phyloP scores from a whole-genome alignment of 2,113 vertebrate genomes.

The Balaenoptera acutorostrata region DNA sequence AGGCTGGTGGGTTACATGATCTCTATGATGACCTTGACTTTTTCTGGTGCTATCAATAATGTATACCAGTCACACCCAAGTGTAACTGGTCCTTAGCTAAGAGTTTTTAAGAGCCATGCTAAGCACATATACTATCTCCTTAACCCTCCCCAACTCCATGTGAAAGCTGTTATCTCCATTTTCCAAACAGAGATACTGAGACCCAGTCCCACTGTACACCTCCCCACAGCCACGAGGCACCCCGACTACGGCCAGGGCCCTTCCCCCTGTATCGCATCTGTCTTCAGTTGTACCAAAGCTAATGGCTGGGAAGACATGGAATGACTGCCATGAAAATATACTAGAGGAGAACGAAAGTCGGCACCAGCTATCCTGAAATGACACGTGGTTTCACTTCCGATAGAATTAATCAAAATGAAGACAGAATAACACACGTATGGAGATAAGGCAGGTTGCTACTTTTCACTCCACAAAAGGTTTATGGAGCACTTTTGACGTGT shows the following conservation, averaged over 20 bases:
- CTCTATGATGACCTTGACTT: background rate
- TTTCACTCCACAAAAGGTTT: background rate
- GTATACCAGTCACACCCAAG: background rate
- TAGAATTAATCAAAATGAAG: background rate
- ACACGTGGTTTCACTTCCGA: background rate
- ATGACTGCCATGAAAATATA: background rate
- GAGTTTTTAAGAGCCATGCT: background rate
- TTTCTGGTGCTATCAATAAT: background rate
- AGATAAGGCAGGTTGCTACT: background rate
- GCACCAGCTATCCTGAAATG: background rate
- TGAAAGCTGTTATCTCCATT: background rate
- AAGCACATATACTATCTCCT: background rate
- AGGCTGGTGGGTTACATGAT: background rate
- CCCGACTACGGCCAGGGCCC: accelerated
- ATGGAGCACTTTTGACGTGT: background rate
- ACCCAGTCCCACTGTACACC: too few species aligned
- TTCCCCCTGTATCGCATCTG: accelerated
- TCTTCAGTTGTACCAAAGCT: background rate
- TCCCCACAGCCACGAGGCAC: background rate
- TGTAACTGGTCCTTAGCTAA: background rate
- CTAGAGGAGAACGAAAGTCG: background rate
- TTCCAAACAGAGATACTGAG: background rate
- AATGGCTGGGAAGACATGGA: background rate
- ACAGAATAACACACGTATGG: background rate
- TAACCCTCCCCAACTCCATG: background rate